These are phyloP conservation scores for Syngnathoides biaculeatus DNA, from an alignment of 2,113 vertebrate species.

Conservation along the genomic window DNA sequence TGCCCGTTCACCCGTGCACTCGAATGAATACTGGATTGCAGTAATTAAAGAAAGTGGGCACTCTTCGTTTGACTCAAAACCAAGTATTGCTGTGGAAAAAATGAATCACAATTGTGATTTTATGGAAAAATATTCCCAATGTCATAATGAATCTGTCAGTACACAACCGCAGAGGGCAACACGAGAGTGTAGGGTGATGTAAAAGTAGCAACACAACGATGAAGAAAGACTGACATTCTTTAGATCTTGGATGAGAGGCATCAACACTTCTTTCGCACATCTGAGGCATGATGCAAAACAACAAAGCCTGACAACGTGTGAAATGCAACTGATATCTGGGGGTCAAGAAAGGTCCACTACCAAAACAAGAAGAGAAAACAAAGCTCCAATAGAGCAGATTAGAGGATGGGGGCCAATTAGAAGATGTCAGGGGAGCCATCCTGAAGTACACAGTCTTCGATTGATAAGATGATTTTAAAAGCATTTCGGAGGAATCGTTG, in stretches of 20 bases:
- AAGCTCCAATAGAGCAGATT: conserved; percentile 10
- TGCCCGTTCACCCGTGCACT: conserved; percentile 56
- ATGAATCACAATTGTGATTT: not conserved
- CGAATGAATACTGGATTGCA: conserved; percentile 33
- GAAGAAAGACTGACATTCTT: not conserved
- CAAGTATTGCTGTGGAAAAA: too few relatives aligned
- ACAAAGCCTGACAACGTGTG: not conserved
- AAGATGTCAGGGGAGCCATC: not conserved
- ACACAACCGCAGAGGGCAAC: not conserved
- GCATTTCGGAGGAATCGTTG: not conserved
- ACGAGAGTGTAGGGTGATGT: not conserved
- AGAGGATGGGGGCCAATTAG: not conserved
- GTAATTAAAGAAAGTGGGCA: conserved; percentile 9
- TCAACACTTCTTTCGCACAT: not conserved
- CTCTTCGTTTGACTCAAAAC: not conserved
- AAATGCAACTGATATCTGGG: not conserved
- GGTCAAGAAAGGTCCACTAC: conserved; percentile 26
- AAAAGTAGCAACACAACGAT: not conserved
- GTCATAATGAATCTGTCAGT: not conserved
- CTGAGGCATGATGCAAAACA: not conserved
- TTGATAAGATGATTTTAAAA: not conserved
- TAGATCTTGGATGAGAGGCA: conserved; percentile 2
- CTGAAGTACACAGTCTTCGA: not conserved
- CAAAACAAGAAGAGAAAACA: conserved; percentile 4
- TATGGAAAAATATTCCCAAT: not conserved